phyloP scores from a whole-genome alignment of 2,113 vertebrate species.

The Myiozetetes cayanensis region DNA sequence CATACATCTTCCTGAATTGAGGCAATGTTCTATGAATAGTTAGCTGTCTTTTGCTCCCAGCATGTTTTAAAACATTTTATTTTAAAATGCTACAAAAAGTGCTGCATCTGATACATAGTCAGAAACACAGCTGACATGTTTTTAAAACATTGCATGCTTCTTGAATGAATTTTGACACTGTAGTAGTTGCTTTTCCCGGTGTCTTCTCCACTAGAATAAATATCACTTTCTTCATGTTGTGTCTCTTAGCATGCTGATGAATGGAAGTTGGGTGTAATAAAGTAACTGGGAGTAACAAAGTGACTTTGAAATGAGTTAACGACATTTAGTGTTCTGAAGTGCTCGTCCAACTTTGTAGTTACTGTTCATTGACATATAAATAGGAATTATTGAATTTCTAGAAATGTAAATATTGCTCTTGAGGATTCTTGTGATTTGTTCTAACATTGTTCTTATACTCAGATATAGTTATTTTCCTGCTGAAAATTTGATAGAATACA shows the following conservation, averaged over 20 bases:
- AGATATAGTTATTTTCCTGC: slow-evolving; percentile 96
- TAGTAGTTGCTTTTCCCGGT: not conserved
- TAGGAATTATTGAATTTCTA: not conserved
- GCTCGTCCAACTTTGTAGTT: not conserved
- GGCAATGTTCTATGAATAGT: not conserved
- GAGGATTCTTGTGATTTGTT: not conserved
- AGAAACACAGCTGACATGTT: not conserved
- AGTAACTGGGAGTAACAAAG: not conserved
- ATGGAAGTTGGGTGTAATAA: not conserved
- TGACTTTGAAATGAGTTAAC: not conserved
- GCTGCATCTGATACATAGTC: not conserved
- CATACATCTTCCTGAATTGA: not conserved
- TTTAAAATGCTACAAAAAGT: not conserved
- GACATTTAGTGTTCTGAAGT: not conserved
- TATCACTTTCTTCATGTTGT: not conserved
- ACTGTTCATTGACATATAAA: not conserved
- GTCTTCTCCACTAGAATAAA: accelerated
- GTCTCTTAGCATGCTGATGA: not conserved
- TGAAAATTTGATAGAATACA: slow-evolving; percentile 97
- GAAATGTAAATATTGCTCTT: not conserved
- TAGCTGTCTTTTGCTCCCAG: not conserved
- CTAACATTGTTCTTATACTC: not conserved
- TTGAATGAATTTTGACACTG: not conserved
- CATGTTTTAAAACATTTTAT: not conserved
- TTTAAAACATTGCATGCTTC: not conserved